These are phyloP conservation scores for Remorina albescens DNA, from an alignment of 2,797 vertebrate genomes.

Conservation along the genomic window DNA sequence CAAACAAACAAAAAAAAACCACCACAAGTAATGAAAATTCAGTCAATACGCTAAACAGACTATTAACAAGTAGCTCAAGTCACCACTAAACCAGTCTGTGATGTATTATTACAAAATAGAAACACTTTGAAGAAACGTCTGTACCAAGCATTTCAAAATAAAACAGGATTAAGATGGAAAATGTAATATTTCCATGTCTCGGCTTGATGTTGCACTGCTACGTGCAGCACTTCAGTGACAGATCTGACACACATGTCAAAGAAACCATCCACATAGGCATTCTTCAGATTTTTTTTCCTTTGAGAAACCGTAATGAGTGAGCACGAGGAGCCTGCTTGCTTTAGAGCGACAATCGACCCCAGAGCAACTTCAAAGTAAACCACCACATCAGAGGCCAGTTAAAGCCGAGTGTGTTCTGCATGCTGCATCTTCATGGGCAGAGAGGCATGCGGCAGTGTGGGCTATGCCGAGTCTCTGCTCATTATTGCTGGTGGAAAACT, in stretches of 20 bases:
- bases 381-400: constrained; percentile 49
- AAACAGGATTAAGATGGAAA: not conserved
- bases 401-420: constrained; percentile 33
- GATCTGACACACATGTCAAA: not conserved
- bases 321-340: constrained; percentile 29
- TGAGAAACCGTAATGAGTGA: constrained; percentile 47
- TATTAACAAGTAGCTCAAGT: constrained; percentile 2
- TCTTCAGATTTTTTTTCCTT: constrained; percentile 45
- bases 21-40: not conserved
- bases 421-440: constrained; percentile 30
- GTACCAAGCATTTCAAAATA: not conserved
- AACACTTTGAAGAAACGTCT: constrained; percentile 4
- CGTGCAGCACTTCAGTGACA: constrained; percentile 14
- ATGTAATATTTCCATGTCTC: not conserved
- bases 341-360: constrained; percentile 24
- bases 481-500: constrained; percentile 76
- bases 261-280: constrained; percentile 18
- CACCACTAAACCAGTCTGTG: not conserved
- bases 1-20: too few species aligned
- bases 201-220: not conserved
- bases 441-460: constrained; percentile 39
- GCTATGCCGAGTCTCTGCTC: constrained; percentile 38
- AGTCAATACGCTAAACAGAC: constrained; percentile 22
- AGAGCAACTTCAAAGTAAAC: constrained; percentile 30
- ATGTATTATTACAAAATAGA: not conserved